These are phyloP conservation scores for Manacus vitellinus DNA, from an alignment of 2,113 vertebrate species.

Conservation along the genomic window DNA sequence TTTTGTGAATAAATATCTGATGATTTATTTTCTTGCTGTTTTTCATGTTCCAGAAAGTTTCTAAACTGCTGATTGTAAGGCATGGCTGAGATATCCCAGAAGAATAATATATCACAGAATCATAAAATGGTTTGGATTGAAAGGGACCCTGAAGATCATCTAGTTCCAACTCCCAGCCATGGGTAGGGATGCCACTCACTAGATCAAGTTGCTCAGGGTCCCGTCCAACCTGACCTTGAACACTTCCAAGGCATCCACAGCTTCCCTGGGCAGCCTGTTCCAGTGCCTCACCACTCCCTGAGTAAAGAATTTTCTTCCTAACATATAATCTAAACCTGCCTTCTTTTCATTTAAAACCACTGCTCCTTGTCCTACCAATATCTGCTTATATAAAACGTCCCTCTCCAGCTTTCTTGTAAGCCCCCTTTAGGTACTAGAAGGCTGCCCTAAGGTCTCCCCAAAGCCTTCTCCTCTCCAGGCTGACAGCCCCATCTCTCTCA, in stretches of 20 bases:
- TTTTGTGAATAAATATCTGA: background rate
- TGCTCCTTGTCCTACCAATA: background rate
- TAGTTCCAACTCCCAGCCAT: background rate
- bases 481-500: background rate
- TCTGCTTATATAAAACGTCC: background rate
- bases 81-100: background rate
- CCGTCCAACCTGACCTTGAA: background rate
- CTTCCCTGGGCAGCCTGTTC: background rate
- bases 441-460: background rate
- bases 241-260: background rate
- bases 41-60: background rate
- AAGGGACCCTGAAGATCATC: background rate
- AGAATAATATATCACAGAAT: background rate
- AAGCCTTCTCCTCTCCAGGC: background rate
- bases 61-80: background rate
- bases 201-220: background rate
- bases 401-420: background rate
- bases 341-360: background rate
- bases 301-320: background rate
- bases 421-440: background rate
- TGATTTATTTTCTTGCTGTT: background rate
- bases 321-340: background rate
- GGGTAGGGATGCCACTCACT: background rate
- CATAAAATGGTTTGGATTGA: background rate
- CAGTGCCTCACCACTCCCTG: background rate